A percentile compares a stretch with the other conserved stretches of the same genome.
These are phyloP conservation scores for Lepilemur septentrionalis DNA, from an alignment of 2,797 vertebrate genomes.

Conservation along the genomic window DNA sequence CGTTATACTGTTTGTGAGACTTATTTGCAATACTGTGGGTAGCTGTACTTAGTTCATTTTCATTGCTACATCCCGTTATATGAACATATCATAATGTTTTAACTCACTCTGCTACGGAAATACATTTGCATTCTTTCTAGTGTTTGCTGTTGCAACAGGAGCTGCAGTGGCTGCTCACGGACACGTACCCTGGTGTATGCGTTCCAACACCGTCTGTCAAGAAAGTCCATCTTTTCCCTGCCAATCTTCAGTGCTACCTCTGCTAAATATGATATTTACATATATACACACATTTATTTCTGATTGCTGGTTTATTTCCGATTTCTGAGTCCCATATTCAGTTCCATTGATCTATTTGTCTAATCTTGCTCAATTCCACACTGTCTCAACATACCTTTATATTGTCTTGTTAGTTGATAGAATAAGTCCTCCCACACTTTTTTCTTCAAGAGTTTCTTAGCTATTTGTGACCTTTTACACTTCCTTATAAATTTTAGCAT, in stretches of 20 bases:
- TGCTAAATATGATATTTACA: not conserved
- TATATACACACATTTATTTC: not conserved
- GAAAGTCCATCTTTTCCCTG: not conserved
- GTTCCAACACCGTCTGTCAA: not conserved
- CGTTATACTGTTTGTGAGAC: not conserved
- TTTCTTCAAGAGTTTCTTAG: not conserved
- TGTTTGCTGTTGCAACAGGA: not conserved
- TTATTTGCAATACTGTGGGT: not conserved
- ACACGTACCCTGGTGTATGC: accelerated
- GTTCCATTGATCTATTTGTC: not conserved
- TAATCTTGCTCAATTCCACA: not conserved
- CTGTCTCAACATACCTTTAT: not conserved
- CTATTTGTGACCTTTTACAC: not conserved
- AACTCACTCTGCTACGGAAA: not conserved
- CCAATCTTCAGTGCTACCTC: not conserved
- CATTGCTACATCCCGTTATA: not conserved
- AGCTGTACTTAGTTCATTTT: not conserved
- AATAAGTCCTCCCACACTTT: not conserved
- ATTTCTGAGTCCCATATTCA: not conserved
- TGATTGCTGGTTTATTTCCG: not conserved
- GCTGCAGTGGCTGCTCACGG: not conserved
- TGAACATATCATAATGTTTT: not conserved
- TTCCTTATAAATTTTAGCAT: not conserved
- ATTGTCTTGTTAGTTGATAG: not conserved
- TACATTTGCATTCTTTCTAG: not conserved